Base-by-base conservation (phyloP, 92 coral and sea anemone genomes). In the Palythoa grandis region DNA sequence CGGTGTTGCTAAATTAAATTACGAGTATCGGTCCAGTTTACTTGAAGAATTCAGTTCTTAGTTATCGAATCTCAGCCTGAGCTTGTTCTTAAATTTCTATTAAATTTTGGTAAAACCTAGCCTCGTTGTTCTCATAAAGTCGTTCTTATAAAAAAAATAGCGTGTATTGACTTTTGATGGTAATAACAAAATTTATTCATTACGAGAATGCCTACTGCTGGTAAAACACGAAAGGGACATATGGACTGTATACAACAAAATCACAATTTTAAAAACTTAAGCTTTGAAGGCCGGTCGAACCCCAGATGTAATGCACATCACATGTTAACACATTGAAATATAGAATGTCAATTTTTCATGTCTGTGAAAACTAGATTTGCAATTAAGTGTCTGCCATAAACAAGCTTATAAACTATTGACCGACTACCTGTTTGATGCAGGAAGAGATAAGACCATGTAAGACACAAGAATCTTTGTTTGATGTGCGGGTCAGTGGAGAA, bases 331-430 rank as follows among this genome's bases (percentile, higher is more conserved):
- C 61, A 22, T 16, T 80, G 74, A 60, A 65, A 63, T 43, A 20
- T 56, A 50, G 57, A 43, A 78, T 78, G 83, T 47, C 70, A 78
- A 80, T 66, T 48, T 80, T 48, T 68, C 74, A 66, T 67, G 85
- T 80, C 85, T 66, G 74, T 80, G 50, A 47, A 80, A 47, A 79
- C 73, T 79, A 63, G 72, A 79, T 79, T 66, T 65, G 84, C 72
- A 52, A 79, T 79, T 79, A 79, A 63, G 57, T 24, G 84, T 11
- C 35, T 22, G 22, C 22, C 68, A 67, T 20, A 67, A 79, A 79
- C 20, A 47, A 66, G 72, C 74, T 50, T 52, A 48, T 66, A 80
- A 65, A 80, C 9, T 63, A 50, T 66, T 47, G 25, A 50, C 40
- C 23, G 74, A 65, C 48, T 65, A 66, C 47, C 85, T 66, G 47